Conservation (phyloP, 2,797 vertebrate genomes). For the Paedocypris micromegethes region DNA sequence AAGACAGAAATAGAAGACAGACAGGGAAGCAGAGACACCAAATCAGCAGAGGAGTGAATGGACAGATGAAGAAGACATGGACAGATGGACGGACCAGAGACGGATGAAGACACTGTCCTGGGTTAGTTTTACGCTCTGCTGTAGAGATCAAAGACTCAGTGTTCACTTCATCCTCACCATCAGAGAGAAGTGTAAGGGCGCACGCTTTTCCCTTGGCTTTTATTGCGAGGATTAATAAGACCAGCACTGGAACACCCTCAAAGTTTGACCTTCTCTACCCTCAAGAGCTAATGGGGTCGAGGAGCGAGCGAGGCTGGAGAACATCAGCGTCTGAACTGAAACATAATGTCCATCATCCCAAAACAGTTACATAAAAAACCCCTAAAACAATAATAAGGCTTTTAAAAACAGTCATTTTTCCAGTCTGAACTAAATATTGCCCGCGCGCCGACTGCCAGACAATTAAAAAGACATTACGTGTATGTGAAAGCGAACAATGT, state of each 20-base stretch:
- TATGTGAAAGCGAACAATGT: constrained; percentile 63
- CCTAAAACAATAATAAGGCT: constrained; percentile 52
- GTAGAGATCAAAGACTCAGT: constrained; percentile 56
- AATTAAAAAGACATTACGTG: constrained; percentile 61
- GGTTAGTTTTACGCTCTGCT: constrained; percentile 61
- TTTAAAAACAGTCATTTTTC: constrained; percentile 54
- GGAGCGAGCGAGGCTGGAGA: constrained; percentile 16
- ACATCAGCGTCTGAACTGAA: constrained; percentile 17
- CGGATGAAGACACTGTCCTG: too few relatives aligned
- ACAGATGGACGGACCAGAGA: too few relatives aligned
- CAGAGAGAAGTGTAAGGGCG: constrained; percentile 49
- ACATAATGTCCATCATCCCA: constrained; percentile 34
- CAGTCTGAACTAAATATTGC: constrained; percentile 59
- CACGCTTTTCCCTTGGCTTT: constrained; percentile 36
- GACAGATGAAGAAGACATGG: too few relatives aligned
- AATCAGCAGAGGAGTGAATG: too few relatives aligned
- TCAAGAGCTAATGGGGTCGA: constrained; percentile 27
- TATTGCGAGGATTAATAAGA: constrained; percentile 58
- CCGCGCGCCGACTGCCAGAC: constrained; percentile 54
- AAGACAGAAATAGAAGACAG: too few relatives aligned
- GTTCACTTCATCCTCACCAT: too few relatives aligned
- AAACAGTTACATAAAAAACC: constrained; percentile 47
- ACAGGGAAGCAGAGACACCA: too few relatives aligned
- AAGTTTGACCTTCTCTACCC: constrained; percentile 39
- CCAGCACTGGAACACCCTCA: constrained; percentile 55